Conservation (phyloP, 2,888 invertebrate species). For the Leptura quadrifasciata region DNA sequence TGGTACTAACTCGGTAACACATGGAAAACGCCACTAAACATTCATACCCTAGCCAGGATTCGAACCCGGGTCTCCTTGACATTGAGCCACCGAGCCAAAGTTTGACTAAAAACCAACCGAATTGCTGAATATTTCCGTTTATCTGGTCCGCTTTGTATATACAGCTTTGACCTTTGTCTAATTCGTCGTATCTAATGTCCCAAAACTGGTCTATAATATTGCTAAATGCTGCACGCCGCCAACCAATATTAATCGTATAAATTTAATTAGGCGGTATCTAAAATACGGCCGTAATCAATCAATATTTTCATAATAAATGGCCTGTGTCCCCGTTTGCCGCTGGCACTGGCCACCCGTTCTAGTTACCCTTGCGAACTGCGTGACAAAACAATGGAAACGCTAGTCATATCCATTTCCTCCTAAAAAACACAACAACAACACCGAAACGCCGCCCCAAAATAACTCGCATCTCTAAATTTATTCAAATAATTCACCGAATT, state of each 20-base stretch:
- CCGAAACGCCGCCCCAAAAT: conserved; percentile 7
- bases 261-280: neutral
- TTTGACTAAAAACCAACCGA: too few species aligned
- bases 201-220: neutral
- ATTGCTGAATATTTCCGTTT: too few species aligned
- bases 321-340: neutral
- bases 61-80: too few species aligned
- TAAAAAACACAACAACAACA: neutral
- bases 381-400: conserved; percentile 39
- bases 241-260: neutral
- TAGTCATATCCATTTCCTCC: conserved; percentile 32
- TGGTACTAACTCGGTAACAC: too few species aligned
- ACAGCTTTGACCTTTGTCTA: too few species aligned
- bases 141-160: too few species aligned
- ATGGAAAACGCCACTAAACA: too few species aligned
- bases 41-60: too few species aligned
- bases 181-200: neutral
- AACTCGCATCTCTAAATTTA: conserved; percentile 2
- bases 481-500: conserved; percentile 10
- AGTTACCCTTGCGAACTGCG: conserved; percentile 40
- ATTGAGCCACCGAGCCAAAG: too few species aligned
- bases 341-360: conserved; percentile 38
- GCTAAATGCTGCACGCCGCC: neutral
- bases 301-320: neutral
- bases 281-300: neutral